phyloP scores from a whole-genome alignment of 2,888 invertebrate genomes.

The Drosophila borealis region DNA sequence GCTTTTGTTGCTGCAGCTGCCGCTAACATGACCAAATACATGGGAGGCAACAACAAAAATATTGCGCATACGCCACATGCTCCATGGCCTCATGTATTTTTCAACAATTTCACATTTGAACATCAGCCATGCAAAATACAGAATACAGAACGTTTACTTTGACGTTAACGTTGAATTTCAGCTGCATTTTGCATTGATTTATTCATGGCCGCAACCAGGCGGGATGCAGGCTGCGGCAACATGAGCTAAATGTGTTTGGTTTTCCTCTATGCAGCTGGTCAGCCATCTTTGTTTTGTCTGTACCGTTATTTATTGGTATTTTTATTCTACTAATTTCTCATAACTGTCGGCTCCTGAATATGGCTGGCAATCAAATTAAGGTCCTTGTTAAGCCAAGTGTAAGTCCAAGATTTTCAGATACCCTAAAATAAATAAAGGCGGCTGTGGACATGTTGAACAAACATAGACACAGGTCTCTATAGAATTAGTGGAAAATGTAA shows the following conservation, averaged over 20 bases:
- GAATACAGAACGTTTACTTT: slow-evolving; percentile 33
- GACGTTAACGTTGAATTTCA: slow-evolving; percentile 23
- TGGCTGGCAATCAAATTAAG: slow-evolving; percentile 28
- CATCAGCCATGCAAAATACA: slow-evolving; percentile 54
- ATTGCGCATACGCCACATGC: slow-evolving; percentile 75
- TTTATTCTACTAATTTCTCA: slow-evolving; percentile 37
- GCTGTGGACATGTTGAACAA: too few relatives aligned
- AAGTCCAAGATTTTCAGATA: not conserved
- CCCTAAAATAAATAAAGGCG: too few relatives aligned
- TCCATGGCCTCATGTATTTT: slow-evolving; percentile 45
- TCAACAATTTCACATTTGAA: slow-evolving; percentile 49
- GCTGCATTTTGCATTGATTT: slow-evolving; percentile 52
- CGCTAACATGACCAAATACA: slow-evolving; percentile 40
- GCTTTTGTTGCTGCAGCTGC: slow-evolving; percentile 70
- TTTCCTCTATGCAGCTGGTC: slow-evolving; percentile 13
- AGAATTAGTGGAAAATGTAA: too few relatives aligned
- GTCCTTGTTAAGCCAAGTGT: slow-evolving; percentile 17
- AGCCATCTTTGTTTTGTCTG: slow-evolving; percentile 21
- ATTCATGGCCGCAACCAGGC: slow-evolving; percentile 30
- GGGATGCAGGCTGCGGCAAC: not conserved
- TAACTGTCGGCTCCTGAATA: slow-evolving; percentile 34
- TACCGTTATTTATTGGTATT: slow-evolving; percentile 20
- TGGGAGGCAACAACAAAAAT: slow-evolving; percentile 51
- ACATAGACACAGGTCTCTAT: too few relatives aligned
- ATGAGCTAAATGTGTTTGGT: slow-evolving; percentile 18